Percentiles rank a stretch among this genome's conserved stretches.
Conservation (phyloP, 2,113 vertebrate genomes). For the Cacatua alba region DNA sequence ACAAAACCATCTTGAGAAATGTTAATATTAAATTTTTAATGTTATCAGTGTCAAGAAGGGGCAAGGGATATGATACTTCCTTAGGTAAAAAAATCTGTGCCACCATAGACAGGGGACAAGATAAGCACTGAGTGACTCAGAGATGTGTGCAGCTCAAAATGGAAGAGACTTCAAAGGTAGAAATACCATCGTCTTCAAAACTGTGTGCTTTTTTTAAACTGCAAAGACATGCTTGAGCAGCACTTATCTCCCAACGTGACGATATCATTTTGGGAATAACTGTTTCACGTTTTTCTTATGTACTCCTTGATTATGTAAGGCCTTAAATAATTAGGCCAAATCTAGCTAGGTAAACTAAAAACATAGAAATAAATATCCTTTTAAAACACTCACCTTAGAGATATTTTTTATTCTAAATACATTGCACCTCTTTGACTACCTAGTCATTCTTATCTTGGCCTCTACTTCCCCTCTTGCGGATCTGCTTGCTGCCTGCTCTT, state of each 20-base stretch:
- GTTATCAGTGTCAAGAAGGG: not conserved
- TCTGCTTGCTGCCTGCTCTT: slow-evolving; percentile 70
- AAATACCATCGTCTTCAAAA: not conserved
- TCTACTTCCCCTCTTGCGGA: not conserved
- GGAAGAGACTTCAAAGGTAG: not conserved
- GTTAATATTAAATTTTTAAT: not conserved
- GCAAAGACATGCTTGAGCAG: not conserved
- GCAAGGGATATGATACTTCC: not conserved
- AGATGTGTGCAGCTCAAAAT: not conserved
- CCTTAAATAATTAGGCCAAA: slow-evolving; percentile 36
- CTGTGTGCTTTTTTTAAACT: slow-evolving; percentile 43
- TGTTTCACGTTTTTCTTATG: slow-evolving; percentile 31
- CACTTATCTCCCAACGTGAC: not conserved
- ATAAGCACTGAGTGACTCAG: not conserved
- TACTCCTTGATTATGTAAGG: slow-evolving; percentile 10
- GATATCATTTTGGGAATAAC: slow-evolving; percentile 27
- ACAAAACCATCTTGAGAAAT: not conserved
- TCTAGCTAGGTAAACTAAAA: slow-evolving; percentile 50
- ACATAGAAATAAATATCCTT: not conserved
- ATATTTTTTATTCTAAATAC: slow-evolving; percentile 21
- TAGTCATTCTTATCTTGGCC: slow-evolving; percentile 1
- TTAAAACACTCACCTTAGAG: slow-evolving; percentile 7
- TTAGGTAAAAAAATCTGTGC: not conserved
- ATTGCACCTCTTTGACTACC: slow-evolving; percentile 44
- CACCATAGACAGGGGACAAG: not conserved